Evolutionary conservation across 2,113 vertebrate genomes (phyloP).

Genomic region (Tupaia chinensis): DNA sequence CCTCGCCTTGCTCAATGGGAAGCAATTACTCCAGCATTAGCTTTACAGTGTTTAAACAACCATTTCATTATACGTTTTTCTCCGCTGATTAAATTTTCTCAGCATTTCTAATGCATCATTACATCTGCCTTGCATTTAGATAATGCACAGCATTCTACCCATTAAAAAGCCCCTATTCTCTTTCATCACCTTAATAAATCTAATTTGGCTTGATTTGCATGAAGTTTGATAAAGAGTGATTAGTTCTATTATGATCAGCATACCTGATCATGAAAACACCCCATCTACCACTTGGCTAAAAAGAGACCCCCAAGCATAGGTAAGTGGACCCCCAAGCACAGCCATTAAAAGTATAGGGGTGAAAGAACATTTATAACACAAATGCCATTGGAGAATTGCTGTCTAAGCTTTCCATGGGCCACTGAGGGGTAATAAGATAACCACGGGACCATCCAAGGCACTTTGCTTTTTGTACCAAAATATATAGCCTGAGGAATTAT

Average conservation of each 20-base stretch:
- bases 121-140: constrained; percentile 88
- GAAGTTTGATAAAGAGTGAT: constrained; percentile 79
- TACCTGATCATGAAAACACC: constrained; percentile 72
- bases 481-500: constrained; percentile 63
- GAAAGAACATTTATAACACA: constrained; percentile 59
- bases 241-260: constrained; percentile 75
- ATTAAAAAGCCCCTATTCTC: constrained; percentile 85
- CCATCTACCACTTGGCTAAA: constrained; percentile 71
- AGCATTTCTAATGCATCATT: constrained; percentile 90
- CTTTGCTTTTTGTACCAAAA: constrained; percentile 63
- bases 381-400: neutral
- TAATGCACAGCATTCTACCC: constrained; percentile 82
- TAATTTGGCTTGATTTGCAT: constrained; percentile 85
- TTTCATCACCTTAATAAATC: constrained; percentile 87
- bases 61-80: constrained; percentile 90
- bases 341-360: neutral
- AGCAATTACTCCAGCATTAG: constrained; percentile 89
- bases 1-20: constrained; percentile 83
- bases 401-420: neutral
- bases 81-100: constrained; percentile 88
- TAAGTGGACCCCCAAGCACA: neutral
- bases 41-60: constrained; percentile 90
- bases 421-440: neutral
- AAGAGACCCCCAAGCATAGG: constrained; percentile 29
- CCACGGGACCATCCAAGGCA: constrained; percentile 25